Percentiles rank a stretch among this genome's conserved stretches.
Conservation (phyloP, 2,113 vertebrate genomes). For the Cyprinodon tularosa region DNA sequence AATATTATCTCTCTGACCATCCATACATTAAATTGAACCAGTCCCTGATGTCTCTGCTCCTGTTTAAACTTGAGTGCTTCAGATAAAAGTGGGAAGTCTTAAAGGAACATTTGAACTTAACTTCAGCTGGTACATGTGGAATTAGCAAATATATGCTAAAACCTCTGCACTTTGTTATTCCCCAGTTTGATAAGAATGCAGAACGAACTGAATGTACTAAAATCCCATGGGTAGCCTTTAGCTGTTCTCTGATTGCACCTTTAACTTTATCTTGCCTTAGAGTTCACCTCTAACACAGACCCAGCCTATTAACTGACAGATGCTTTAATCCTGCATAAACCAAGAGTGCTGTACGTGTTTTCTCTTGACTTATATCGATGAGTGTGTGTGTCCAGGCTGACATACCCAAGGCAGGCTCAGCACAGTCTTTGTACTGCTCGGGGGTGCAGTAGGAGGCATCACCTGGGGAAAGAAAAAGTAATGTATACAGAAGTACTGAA, state of each 20-base stretch:
- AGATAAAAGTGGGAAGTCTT: constrained; percentile 17
- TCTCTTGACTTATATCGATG: not conserved
- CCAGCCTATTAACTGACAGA: constrained; percentile 23
- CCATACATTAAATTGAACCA: constrained; percentile 56
- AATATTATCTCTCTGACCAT: constrained; percentile 36
- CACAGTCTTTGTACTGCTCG: constrained; percentile 98
- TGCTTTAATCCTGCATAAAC: constrained; percentile 24
- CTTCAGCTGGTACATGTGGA: constrained; percentile 15
- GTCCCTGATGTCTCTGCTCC: constrained; percentile 29
- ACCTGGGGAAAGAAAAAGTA: constrained; percentile 78
- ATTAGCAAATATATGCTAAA: not conserved
- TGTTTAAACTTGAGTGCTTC: constrained; percentile 34
- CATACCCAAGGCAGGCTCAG: constrained; percentile 96
- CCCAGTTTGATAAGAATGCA: no score
- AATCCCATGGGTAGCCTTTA: not conserved
- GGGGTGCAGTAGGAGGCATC: constrained; percentile 97
- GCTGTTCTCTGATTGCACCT: not conserved
- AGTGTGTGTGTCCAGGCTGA: constrained; percentile 37
- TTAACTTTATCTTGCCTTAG: constrained; percentile 18
- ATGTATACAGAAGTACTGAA: constrained; percentile 28
- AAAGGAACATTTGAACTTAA: constrained; percentile 44
- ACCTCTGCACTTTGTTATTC: not conserved
- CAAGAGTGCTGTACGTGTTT: not conserved
- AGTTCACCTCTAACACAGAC: constrained; percentile 34
- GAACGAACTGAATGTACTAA: not conserved